Percentiles rank a stretch among this genome's conserved stretches.
Evolutionary conservation across 2,113 vertebrate species (phyloP).

Genomic region (Datnioides undecimradiatus): DNA sequence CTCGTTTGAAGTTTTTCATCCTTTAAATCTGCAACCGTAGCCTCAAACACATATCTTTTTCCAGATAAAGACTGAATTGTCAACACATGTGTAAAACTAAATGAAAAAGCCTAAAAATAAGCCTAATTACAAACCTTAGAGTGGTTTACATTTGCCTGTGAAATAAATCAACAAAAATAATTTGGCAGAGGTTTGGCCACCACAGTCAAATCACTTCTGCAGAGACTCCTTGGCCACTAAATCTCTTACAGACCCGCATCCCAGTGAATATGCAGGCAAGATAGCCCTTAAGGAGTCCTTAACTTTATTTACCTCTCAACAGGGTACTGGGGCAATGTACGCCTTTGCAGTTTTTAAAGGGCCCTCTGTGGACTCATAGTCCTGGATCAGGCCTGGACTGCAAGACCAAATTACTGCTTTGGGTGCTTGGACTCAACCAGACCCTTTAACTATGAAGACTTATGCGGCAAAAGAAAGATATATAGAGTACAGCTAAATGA

Average conservation of each 20-base stretch:
- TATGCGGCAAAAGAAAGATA: not conserved
- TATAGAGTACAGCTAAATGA: not conserved
- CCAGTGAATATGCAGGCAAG: conserved; percentile 54
- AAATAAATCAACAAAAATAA: conserved; percentile 74
- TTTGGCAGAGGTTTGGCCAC: conserved; percentile 60
- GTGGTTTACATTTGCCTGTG: conserved; percentile 70
- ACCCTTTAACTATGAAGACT: conserved; percentile 28
- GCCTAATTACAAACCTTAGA: conserved; percentile 58
- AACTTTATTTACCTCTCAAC: conserved; percentile 73
- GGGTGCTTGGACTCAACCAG: conserved; percentile 40
- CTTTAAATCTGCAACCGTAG: conserved; percentile 16
- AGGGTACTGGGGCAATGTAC: conserved; percentile 19
- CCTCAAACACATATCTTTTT: conserved; percentile 16
- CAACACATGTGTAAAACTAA: conserved; percentile 41
- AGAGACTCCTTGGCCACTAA: conserved; percentile 68
- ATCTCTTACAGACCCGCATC: conserved; percentile 67
- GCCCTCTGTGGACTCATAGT: conserved; percentile 47
- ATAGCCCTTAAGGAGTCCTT: conserved; percentile 56
- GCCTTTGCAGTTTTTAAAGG: conserved; percentile 44
- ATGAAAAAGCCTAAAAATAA: conserved; percentile 39
- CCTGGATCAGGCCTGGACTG: conserved; percentile 50
- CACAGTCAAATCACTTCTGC: conserved; percentile 68
- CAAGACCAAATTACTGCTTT: conserved; percentile 53
- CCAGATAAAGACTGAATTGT: conserved; percentile 43
- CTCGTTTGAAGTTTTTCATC: conserved; percentile 24